Evolutionary conservation across 2,113 vertebrate species (phyloP).

Genomic region (Setophaga coronata): DNA sequence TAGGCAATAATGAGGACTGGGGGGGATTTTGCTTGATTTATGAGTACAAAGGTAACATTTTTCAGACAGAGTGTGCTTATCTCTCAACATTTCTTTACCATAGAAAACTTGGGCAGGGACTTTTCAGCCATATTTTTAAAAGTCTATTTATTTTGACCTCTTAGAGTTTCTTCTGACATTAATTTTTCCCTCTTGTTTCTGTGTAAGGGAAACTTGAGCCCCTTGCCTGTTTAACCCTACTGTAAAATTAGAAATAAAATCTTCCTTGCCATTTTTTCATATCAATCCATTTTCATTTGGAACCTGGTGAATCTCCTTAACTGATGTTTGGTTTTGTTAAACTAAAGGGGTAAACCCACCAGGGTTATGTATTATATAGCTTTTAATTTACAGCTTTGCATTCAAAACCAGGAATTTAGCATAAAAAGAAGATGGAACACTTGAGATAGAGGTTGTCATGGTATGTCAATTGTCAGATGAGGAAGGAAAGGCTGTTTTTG

Average conservation of each 20-base stretch:
- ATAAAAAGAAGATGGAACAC: constrained; percentile 69
- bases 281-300: neutral
- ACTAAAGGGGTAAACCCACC: neutral
- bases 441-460: constrained; percentile 65
- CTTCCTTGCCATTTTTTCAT: neutral
- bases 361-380: neutral
- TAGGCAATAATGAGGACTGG: neutral
- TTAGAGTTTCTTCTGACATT: neutral
- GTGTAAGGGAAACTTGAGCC: neutral
- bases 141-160: neutral
- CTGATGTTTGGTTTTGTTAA: neutral
- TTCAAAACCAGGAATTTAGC: constrained; percentile 62
- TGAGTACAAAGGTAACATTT: neutral
- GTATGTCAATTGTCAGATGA: constrained; percentile 45
- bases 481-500: neutral
- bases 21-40: neutral
- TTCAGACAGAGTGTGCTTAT: neutral
- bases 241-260: neutral
- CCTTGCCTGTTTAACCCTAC: neutral
- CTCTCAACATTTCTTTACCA: neutral
- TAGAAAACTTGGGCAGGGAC: neutral
- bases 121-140: neutral
- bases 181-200: neutral
- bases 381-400: constrained; percentile 69
- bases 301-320: neutral